These are phyloP conservation scores for Agapostemon virescens DNA, from an alignment of 2,888 invertebrate genomes.

Conservation along the genomic window DNA sequence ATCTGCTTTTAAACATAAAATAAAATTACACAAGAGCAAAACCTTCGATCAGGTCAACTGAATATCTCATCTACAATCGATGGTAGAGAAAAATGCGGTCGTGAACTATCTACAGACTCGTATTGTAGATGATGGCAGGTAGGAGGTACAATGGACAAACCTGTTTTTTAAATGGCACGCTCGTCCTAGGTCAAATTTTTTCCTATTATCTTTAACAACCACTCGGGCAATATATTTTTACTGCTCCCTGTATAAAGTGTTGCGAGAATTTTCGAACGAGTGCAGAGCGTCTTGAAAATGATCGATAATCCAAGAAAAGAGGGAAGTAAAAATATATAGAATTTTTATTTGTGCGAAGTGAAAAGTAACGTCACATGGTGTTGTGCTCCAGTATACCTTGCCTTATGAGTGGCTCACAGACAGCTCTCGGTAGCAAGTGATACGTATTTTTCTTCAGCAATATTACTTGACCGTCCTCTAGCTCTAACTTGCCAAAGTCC, in stretches of 20 bases:
- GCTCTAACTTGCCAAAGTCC: conserved; percentile 96
- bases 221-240: not conserved
- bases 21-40: no score
- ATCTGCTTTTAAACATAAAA: no score
- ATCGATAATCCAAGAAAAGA: not conserved
- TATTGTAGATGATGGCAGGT: not conserved
- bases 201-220: not conserved
- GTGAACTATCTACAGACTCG: not conserved
- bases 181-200: not conserved
- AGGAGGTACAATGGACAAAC: not conserved
- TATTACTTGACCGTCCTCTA: conserved; percentile 95
- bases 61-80: no score
- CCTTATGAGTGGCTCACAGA: conserved; percentile 94
- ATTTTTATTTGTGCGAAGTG: conserved; percentile 27
- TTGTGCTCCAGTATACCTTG: conserved; percentile 94
- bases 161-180: not conserved
- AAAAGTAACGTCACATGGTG: conserved; percentile 71
- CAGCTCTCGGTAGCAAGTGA: conserved; percentile 92
- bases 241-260: not conserved
- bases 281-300: not conserved
- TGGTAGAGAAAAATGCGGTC: not conserved
- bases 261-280: not conserved
- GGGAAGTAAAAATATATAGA: not conserved
- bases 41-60: no score
- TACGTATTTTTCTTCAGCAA: conserved; percentile 94